phyloP scores from a whole-genome alignment of 2,888 invertebrate species.

The Drosophila merina region DNA sequence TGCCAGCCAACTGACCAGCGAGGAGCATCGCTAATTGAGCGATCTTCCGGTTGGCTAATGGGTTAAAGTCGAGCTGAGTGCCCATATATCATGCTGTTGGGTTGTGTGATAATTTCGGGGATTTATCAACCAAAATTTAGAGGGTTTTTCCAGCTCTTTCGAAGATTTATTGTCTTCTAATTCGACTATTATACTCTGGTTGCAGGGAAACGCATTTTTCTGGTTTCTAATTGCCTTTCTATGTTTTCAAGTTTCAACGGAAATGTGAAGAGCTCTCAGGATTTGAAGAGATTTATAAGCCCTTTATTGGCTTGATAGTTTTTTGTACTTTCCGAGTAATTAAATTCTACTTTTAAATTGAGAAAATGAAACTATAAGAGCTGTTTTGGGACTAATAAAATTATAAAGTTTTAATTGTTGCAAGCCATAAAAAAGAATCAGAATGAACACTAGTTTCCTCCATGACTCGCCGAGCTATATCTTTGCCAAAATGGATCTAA shows the following conservation, averaged over 20 bases:
- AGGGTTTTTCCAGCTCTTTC: slow-evolving; percentile 47
- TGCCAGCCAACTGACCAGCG: slow-evolving; percentile 59
- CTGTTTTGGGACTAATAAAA: slow-evolving; percentile 42
- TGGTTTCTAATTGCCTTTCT: slow-evolving; percentile 39
- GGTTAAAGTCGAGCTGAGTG: slow-evolving; percentile 65
- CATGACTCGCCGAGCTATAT: too few relatives aligned
- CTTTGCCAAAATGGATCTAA: too few relatives aligned
- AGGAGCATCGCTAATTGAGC: slow-evolving; percentile 75
- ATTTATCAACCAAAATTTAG: slow-evolving; percentile 76
- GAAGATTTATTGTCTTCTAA: slow-evolving; percentile 68
- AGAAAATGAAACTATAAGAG: neutral
- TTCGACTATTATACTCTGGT: slow-evolving; percentile 41
- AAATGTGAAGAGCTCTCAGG: neutral
- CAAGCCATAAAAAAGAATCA: slow-evolving; percentile 4
- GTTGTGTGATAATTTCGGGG: slow-evolving; percentile 79
- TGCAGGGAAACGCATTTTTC: slow-evolving; percentile 19
- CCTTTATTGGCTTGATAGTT: neutral
- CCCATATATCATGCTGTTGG: slow-evolving; percentile 61
- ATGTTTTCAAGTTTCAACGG: slow-evolving; percentile 1
- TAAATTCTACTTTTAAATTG: neutral
- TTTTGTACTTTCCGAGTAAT: neutral
- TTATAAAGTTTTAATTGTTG: slow-evolving; percentile 13
- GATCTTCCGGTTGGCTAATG: slow-evolving; percentile 81
- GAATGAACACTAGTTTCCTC: too few relatives aligned
- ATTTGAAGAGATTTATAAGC: neutral